phyloP scores from a whole-genome alignment of 2,113 vertebrate genomes.

The Oreocharis arfaki region DNA sequence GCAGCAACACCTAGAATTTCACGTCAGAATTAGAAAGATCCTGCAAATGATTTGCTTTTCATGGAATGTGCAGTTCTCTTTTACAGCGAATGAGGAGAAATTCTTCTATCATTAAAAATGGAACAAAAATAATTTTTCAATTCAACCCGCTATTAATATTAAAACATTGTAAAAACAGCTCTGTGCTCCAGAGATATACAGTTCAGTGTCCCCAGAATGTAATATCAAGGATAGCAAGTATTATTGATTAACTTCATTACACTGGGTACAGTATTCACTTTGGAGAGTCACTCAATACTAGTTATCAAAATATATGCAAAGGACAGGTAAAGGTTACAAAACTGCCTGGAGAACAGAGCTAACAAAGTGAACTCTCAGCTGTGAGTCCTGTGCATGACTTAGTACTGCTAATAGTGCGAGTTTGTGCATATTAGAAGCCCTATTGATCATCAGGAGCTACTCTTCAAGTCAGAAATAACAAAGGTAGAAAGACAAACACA shows the following conservation, averaged over 20 bases:
- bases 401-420: not conserved
- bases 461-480: constrained; percentile 27
- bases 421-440: not conserved
- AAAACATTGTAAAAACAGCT: not conserved
- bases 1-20: not conserved
- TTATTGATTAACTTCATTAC: constrained; percentile 38
- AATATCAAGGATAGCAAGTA: constrained; percentile 1
- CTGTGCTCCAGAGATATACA: not conserved
- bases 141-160: not conserved
- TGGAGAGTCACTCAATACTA: constrained; percentile 28
- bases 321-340: constrained; percentile 29
- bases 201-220: not conserved
- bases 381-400: not conserved
- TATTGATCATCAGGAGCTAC: not conserved
- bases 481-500: not conserved
- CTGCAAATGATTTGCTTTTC: not conserved
- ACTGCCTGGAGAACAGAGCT: not conserved
- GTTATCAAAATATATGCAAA: constrained; percentile 41
- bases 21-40: not conserved
- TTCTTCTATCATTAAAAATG: not conserved
- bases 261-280: constrained; percentile 7
- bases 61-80: not conserved
- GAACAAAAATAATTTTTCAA: not conserved
- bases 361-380: not conserved
- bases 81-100: not conserved